Evolutionary conservation across 2,888 invertebrate species (phyloP), one percentile per base, ranked within the genome.

Genomic region (Polydrusus cervinus): DNA sequence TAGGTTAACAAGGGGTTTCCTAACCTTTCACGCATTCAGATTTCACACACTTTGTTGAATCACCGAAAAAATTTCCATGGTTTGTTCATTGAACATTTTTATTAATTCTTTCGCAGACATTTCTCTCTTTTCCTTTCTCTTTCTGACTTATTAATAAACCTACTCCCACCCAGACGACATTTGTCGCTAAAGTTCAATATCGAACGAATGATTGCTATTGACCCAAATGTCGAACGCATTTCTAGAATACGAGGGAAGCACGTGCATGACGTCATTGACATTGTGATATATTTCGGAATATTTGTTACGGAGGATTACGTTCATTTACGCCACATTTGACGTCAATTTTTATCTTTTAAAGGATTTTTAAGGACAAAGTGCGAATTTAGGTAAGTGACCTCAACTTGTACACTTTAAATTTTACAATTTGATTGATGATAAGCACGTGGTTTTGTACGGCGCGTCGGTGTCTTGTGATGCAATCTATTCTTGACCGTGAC

Each of bases 251-350:
- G 10, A 16, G 18, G 43, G 16, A 60, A 61, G 45, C 72, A 72
- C 72, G 72, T 72, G 72, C 18, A 38, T 72, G 66, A 72, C 72
- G 72, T 72, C 72, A 67, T 13, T 53, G 14, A 30, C 30, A 13
- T 45, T 10, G 9, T 38, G n/a, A 38, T 14, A 8, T 40, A n/a
- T n/a, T n/a, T n/a, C 11, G 7, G 14, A 20, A 16, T 57, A 43
- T n/a, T n/a, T n/a, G 43, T 51, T 51, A 67, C 57, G 69, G 5
- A 25, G 5, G 25, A 5, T 53, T 34, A 38, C 18, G 47, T 13
- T 47, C 16, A n/a, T 47, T 51, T 38, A 53, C 38, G 34, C 2
- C n/a, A n/a, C n/a, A n/a, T 53, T 51, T 18, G 38, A 34, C 25
- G 34, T 38, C n/a, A 16, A 14, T 16, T 13, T 13, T 60, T 60